Evolutionary conservation across 2,888 invertebrate genomes (phyloP).

Genomic region (Therioaphis trifolii): DNA sequence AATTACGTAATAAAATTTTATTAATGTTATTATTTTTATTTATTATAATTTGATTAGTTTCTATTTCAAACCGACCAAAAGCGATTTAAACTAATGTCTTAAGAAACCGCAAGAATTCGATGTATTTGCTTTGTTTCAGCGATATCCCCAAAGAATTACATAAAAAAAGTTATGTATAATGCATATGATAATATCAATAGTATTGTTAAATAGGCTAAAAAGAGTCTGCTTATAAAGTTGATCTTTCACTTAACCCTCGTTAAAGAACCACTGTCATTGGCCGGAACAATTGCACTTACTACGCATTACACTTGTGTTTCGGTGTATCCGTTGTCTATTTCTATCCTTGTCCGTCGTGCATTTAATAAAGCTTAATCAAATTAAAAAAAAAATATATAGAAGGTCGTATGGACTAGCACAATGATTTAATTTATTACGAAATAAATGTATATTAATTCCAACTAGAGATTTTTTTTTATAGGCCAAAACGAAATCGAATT

Average conservation of each 20-base stretch:
- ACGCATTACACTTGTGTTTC: slow-evolving; percentile 24
- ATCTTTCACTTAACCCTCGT: slow-evolving; percentile 61
- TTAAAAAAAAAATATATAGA: slow-evolving; percentile 12
- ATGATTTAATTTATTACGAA: slow-evolving; percentile 42
- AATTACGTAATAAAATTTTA: background rate
- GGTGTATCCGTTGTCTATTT: slow-evolving; percentile 6
- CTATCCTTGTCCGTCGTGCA: slow-evolving; percentile 23
- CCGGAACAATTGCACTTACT: background rate
- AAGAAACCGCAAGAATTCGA: background rate
- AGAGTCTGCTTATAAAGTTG: slow-evolving; percentile 42
- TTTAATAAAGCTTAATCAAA: slow-evolving; percentile 46
- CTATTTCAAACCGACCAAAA: background rate
- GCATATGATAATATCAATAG: background rate
- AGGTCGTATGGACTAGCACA: slow-evolving; percentile 9
- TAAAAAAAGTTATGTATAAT: background rate
- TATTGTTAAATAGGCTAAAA: background rate
- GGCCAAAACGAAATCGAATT: too few species aligned
- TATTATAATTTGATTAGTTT: background rate
- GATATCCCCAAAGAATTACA: background rate
- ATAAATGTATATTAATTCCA: background rate
- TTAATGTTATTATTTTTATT: background rate
- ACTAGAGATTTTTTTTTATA: background rate
- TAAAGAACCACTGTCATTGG: slow-evolving; percentile 8
- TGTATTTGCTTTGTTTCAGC: background rate
- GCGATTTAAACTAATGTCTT: background rate